phyloP scores from a whole-genome alignment of 2,888 invertebrate species.

The Oxyteleia sp. region DNA sequence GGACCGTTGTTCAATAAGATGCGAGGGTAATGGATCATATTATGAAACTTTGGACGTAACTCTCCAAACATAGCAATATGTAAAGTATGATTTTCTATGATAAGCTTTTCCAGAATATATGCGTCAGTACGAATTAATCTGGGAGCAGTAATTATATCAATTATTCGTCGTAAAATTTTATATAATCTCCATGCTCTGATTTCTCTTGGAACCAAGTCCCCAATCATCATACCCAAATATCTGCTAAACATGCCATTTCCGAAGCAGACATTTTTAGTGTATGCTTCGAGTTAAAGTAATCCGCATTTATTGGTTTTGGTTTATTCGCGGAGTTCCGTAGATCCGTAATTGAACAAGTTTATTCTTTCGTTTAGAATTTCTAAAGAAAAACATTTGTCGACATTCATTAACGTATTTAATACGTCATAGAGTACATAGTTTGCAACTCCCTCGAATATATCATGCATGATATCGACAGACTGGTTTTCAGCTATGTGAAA shows the following conservation, averaged over 20 bases:
- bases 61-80: slow-evolving; percentile 36
- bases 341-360: slow-evolving; percentile 16
- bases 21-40: slow-evolving; percentile 42
- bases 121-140: slow-evolving; percentile 21
- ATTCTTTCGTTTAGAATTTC: slow-evolving; percentile 24
- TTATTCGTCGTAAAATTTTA: slow-evolving; percentile 27
- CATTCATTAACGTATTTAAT: slow-evolving; percentile 12
- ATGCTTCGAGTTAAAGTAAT: slow-evolving; percentile 13
- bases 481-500: slow-evolving; percentile 26
- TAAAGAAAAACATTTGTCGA: not conserved
- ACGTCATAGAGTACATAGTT: slow-evolving; percentile 1
- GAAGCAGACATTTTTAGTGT: slow-evolving; percentile 51
- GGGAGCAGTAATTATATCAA: slow-evolving; percentile 43
- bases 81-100: slow-evolving; percentile 20
- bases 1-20: slow-evolving; percentile 35
- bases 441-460: slow-evolving; percentile 15
- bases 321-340: slow-evolving; percentile 36
- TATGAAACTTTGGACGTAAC: slow-evolving; percentile 41
- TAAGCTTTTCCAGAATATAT: slow-evolving; percentile 15
- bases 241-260: slow-evolving; percentile 46
- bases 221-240: slow-evolving; percentile 48
- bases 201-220: slow-evolving; percentile 42
- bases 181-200: slow-evolving; percentile 29
- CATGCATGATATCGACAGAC: slow-evolving; percentile 27
- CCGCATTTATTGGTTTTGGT: slow-evolving; percentile 23